A percentile compares a stretch with the other conserved stretches of the same genome.
phyloP scores from a whole-genome alignment of 2,888 invertebrate genomes.

The Himalopsyche japonica region DNA sequence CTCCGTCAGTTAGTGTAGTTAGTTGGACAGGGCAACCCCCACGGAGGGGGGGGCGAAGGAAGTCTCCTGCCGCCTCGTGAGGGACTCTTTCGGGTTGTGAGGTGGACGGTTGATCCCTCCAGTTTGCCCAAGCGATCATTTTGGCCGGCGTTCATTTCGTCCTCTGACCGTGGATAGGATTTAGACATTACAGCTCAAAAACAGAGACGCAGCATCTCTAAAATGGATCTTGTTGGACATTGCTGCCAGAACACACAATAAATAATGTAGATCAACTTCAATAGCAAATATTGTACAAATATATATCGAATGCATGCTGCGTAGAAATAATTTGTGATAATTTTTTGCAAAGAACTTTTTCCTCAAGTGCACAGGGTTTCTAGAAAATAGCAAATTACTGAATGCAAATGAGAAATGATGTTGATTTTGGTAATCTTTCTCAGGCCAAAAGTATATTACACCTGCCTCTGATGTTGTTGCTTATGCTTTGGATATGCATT shows the following conservation, averaged over 20 bases:
- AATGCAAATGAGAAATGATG: conserved; percentile 8
- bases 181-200: too few species aligned
- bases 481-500: conserved; percentile 65
- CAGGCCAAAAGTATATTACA: conserved; percentile 63
- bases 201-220: too few species aligned
- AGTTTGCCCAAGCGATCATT: too few species aligned
- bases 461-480: conserved; percentile 64
- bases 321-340: neutral
- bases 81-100: too few species aligned
- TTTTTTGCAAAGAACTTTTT: neutral
- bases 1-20: too few species aligned
- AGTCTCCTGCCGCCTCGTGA: too few species aligned
- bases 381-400: neutral
- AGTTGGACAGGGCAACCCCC: too few species aligned
- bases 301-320: neutral
- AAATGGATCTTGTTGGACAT: too few species aligned
- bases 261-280: neutral
- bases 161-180: too few species aligned
- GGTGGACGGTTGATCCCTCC: too few species aligned
- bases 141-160: too few species aligned
- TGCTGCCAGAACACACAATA: neutral
- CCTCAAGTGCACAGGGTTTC: neutral
- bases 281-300: neutral
- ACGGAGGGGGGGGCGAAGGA: too few species aligned
- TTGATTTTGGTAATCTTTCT: conserved; percentile 50